phyloP scores from a whole-genome alignment of 2,113 vertebrate species.

The Loxodonta africana region DNA sequence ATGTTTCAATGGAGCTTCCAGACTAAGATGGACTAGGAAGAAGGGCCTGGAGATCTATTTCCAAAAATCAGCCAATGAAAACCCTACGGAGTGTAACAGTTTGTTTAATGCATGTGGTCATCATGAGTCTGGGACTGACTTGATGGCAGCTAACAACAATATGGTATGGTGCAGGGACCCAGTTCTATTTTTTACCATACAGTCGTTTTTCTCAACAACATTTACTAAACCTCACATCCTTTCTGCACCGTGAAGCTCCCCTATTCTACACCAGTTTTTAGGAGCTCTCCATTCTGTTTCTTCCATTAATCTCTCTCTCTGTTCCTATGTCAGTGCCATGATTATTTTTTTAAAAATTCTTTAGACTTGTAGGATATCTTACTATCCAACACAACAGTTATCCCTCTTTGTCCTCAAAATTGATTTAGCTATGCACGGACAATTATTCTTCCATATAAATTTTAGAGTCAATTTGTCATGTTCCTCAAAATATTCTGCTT shows the following conservation, averaged over 20 bases:
- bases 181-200: not conserved
- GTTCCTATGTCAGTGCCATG: not conserved
- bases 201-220: not conserved
- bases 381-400: not conserved
- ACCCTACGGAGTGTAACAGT: too few species aligned
- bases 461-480: too few species aligned
- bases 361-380: conserved; percentile 15
- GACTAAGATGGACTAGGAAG: too few species aligned
- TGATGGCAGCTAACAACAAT: too few species aligned
- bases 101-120: too few species aligned
- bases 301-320: not conserved
- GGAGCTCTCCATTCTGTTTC: not conserved
- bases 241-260: not conserved
- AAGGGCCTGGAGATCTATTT: too few species aligned
- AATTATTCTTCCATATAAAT: too few species aligned
- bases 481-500: too few species aligned
- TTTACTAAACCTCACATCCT: not conserved
- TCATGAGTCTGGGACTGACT: too few species aligned
- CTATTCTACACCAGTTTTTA: not conserved
- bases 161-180: not conserved
- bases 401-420: not conserved
- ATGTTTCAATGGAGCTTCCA: too few species aligned
- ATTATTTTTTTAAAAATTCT: not conserved
- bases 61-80: too few species aligned
- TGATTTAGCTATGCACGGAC: not conserved